phyloP scores from a whole-genome alignment of 2,888 invertebrate species.

The Brenthis hecate region DNA sequence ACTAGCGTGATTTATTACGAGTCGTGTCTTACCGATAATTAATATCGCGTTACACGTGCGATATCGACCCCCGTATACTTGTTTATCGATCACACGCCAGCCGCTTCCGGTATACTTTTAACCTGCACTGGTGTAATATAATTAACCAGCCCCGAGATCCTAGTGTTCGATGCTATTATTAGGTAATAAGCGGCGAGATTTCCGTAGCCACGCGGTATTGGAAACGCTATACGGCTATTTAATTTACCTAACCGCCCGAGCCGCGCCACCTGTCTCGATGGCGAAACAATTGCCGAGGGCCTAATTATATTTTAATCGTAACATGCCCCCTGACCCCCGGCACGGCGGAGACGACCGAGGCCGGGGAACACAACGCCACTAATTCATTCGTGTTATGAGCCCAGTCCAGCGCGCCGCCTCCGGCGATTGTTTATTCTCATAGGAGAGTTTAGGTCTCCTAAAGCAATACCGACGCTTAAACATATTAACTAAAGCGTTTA shows the following conservation, averaged over 20 bases:
- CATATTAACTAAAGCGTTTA: constrained; percentile 79
- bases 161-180: constrained; percentile 71
- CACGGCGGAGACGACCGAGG: constrained; percentile 40
- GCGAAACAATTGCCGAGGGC: constrained; percentile 79
- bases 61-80: constrained; percentile 46
- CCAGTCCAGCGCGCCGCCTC: constrained; percentile 62
- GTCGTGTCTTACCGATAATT: constrained; percentile 69
- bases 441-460: constrained; percentile 80
- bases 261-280: constrained; percentile 77
- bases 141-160: constrained; percentile 70
- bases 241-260: constrained; percentile 72
- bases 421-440: constrained; percentile 76
- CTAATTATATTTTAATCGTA: constrained; percentile 82
- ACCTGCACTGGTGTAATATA: constrained; percentile 52
- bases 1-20: constrained; percentile 74
- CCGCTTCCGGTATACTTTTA: constrained; percentile 58
- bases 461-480: constrained; percentile 78
- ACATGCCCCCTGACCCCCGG: constrained; percentile 44
- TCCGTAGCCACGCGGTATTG: constrained; percentile 70
- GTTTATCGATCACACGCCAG: constrained; percentile 53
- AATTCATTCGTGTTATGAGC: constrained; percentile 76
- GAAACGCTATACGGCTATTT: constrained; percentile 77
- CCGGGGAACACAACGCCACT: constrained; percentile 58
- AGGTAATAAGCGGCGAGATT: constrained; percentile 72
- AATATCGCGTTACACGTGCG: constrained; percentile 69